Conservation (phyloP, 2,797 vertebrate species). For the Coregonus sp. region DNA sequence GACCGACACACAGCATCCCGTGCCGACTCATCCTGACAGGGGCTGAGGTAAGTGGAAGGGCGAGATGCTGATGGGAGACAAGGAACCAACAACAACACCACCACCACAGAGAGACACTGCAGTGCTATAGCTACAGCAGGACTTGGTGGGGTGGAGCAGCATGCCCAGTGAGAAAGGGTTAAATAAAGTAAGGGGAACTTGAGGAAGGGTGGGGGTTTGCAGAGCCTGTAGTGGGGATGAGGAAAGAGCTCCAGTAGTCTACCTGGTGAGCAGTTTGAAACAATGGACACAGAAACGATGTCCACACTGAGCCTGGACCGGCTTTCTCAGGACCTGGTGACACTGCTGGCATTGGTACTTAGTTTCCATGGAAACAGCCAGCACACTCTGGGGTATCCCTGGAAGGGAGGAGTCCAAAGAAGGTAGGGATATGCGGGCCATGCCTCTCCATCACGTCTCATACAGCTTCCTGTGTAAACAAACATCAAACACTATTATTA, state of each 20-base stretch:
- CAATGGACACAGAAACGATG: constrained; percentile 95
- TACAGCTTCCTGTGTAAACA: background rate
- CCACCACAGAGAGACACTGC: background rate
- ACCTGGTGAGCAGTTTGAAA: constrained; percentile 92
- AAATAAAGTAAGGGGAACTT: constrained; percentile 31
- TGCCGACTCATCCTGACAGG: background rate
- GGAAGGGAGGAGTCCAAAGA: constrained; percentile 81
- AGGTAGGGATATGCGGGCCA: constrained; percentile 82
- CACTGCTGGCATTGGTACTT: constrained; percentile 97
- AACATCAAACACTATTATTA: background rate
- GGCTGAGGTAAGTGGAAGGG: constrained; percentile 37
- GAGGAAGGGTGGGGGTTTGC: constrained; percentile 18
- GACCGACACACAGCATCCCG: background rate
- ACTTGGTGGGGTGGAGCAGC: background rate
- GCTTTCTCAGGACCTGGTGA: constrained; percentile 87
- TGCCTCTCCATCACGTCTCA: constrained; percentile 75
- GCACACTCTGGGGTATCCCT: constrained; percentile 88
- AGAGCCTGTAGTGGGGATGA: constrained; percentile 34
- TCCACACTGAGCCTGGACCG: constrained; percentile 93
- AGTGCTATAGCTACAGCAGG: background rate
- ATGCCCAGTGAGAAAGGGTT: constrained; percentile 31
- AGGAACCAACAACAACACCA: background rate
- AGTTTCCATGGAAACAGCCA: constrained; percentile 88
- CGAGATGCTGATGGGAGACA: constrained; percentile 44
- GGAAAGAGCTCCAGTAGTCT: constrained; percentile 51